Evolutionary conservation across 2,888 invertebrate species (phyloP), one percentile per base, ranked within the genome.

Genomic region (Anoplius nigerrimus): DNA sequence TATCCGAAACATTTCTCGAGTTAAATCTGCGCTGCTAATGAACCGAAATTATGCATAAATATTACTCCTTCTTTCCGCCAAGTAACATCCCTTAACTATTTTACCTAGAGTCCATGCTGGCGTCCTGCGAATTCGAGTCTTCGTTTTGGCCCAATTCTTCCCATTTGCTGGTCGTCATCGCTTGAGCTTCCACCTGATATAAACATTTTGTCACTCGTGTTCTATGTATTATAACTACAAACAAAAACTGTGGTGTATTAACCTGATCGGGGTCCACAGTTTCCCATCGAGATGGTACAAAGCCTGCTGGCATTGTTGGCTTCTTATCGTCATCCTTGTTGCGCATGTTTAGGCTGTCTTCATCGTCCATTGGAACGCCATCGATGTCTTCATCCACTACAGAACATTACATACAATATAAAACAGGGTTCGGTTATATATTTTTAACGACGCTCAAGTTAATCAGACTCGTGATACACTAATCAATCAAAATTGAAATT

Each of bases 271-370:
- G 96, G 90, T 98, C 98, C 22, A 99, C 95, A 53, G 95, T 95
- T 91, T 99, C 98, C 98, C 98, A 99, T 88, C 97, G 96, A 0
- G 98, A 98, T 8, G 96, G 95, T 66, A 97, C 94, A 90, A 98
- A 97, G 15, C 93, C 93, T 0, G 93, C 93, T 68, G 92, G 92
- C 80, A 89, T 90, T 60, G 89, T 86, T 27, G 88, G 84, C 65
- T 88, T 87, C 56, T 85, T 89, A 21, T 87, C 89, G 64, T 72
- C 82, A 45, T 84, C 87, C 66, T 81, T 87, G 45, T 67, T 78
- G 52, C 79, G 81, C 8, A 77, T 71, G 53, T 79, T 82, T 22
- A 70, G 34, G 56, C 81, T 80, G 54, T 86, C 85, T 18, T 84
- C 85, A 52, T 89, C 89, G 74, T 92, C 92, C 84, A 94, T 89